Conservation (phyloP, 2,888 invertebrate genomes). For the Luperina nickerlii region DNA sequence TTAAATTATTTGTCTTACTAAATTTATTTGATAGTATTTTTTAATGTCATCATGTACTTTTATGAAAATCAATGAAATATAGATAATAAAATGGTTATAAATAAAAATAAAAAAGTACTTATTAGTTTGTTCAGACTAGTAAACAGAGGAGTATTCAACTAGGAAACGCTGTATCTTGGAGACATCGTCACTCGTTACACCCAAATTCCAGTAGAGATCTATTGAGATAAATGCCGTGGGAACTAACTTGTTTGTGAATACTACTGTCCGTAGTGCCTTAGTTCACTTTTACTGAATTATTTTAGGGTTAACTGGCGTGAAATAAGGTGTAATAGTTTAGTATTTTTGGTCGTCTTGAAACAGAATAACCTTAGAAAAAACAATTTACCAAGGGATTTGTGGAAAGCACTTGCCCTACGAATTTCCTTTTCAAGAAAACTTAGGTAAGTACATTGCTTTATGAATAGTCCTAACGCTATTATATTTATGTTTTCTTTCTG, state of each 20-base stretch:
- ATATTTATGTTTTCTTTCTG: not conserved
- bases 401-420: not conserved
- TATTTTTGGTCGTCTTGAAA: not conserved
- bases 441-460: not conserved
- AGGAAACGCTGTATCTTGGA: slow-evolving; percentile 10
- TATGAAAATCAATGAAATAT: too few relatives aligned
- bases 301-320: not conserved
- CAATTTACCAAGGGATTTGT: not conserved
- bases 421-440: slow-evolving; percentile 2
- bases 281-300: slow-evolving; percentile 15
- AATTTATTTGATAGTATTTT: too few relatives aligned
- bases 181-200: slow-evolving; percentile 33
- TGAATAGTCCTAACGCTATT: not conserved
- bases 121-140: too few relatives aligned
- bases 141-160: not conserved
- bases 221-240: slow-evolving; percentile 44
- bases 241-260: slow-evolving; percentile 33
- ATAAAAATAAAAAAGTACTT: too few relatives aligned
- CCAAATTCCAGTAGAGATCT: slow-evolving; percentile 35
- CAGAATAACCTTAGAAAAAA: not conserved
- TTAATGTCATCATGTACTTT: too few relatives aligned
- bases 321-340: not conserved
- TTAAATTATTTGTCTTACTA: too few relatives aligned
- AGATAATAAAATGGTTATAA: too few relatives aligned
- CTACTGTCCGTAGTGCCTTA: slow-evolving; percentile 13